phyloP scores from a whole-genome alignment of 2,797 vertebrate genomes.

The Acrocephalus scirpaceus region DNA sequence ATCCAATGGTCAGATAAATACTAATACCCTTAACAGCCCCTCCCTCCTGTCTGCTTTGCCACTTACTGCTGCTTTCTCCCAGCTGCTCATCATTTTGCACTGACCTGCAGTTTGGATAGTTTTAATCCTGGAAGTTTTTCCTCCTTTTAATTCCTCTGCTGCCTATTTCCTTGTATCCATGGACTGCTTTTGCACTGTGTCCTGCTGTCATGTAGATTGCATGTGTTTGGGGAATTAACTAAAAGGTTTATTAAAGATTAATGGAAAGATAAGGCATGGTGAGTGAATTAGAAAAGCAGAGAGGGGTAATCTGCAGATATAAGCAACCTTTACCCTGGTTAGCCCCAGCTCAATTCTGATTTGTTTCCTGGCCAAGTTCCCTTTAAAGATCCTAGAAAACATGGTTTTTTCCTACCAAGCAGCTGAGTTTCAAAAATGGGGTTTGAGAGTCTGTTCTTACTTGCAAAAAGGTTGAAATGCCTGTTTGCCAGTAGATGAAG shows the following conservation, averaged over 20 bases:
- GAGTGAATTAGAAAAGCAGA: conserved; percentile 66
- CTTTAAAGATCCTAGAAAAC: not conserved
- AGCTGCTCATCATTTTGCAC: not conserved
- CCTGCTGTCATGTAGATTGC: conserved; percentile 57
- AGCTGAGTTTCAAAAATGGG: not conserved
- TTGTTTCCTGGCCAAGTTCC: conserved; percentile 6
- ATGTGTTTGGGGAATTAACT: conserved; percentile 68
- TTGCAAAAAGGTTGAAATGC: not conserved
- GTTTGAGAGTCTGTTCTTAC: not conserved
- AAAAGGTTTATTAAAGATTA: conserved; percentile 72
- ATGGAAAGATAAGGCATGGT: conserved; percentile 62
- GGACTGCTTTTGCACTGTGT: conserved; percentile 10
- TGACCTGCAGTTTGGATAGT: not conserved
- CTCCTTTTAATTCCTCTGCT: conserved; percentile 47
- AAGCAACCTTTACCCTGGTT: conserved; percentile 52
- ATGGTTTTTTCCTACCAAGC: not conserved
- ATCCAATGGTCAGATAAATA: not conserved
- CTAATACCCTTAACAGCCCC: not conserved
- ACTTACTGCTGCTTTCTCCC: not conserved
- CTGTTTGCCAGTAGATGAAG: not conserved
- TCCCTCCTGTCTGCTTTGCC: not conserved
- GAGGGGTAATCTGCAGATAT: conserved; percentile 65
- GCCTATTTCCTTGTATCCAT: not conserved
- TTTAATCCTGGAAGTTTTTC: conserved; percentile 50
- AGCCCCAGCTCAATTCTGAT: conserved; percentile 33